Base-by-base conservation (phyloP, 1,140 invertebrate genomes). In the Whitmania pigra region DNA sequence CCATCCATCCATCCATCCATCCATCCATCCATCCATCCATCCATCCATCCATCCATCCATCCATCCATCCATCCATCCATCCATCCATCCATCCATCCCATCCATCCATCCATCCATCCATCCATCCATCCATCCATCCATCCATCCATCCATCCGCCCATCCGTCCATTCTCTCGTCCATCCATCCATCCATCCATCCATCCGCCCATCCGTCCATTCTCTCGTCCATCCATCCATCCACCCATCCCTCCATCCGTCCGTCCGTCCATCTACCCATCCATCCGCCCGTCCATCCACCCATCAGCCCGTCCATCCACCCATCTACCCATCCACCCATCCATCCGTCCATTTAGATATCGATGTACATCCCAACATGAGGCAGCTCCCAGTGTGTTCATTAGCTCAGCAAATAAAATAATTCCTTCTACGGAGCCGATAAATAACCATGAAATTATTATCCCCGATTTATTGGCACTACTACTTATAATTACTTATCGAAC, bases 11-110 rank as follows among this genome's bases (percentile, higher is more conserved):
- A 17, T 60, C 57, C 57, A 60, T 60, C 57, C 57, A 17, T 60
- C 57, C 57, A 60, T 60, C 57, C 57, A 60, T 60, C 57, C 57
- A 60, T 60, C 57, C 57, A 60, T 60, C 57, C 57, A 17, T 60
- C 57, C 57, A 60, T 60, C 57, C 57, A 17, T 60, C 17, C 57
- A 60, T 60, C 57, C 57, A 17, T 60, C 57, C 57, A 60, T 60
- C 57, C 17, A 60, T 60, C 57, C 57, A 60, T 60, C 57, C 57
- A 60, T 60, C 17, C 57, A 17, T 60, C 57, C 57, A 60, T 60
- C 57, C 57, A 17, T 9, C 17, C 4, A 9, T 60, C 27, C n/a
- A 22, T n/a, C n/a, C n/a, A n/a, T n/a, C n/a, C n/a, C 57, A 60
- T 60, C 57, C 17, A 60, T n/a, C 57, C 57, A 60, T 60, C 57